Conservation (phyloP, 2,888 invertebrate genomes). For the Schizaphis graminum region DNA sequence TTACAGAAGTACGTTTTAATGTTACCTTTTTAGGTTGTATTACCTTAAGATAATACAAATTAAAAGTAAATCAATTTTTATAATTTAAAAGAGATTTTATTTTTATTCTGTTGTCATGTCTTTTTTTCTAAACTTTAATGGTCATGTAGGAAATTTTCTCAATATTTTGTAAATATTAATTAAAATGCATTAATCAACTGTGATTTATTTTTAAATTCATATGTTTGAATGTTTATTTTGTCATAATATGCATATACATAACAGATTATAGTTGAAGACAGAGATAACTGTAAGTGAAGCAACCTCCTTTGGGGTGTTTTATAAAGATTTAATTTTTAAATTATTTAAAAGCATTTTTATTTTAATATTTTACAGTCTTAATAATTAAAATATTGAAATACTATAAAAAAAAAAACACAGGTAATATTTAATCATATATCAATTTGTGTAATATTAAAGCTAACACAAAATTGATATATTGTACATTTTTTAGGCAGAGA, state of each 20-base stretch:
- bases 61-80: neutral
- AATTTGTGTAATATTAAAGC: neutral
- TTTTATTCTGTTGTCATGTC: neutral
- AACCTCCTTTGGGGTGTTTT: no score
- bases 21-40: conserved; percentile 68
- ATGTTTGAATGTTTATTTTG: no score
- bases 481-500: neutral
- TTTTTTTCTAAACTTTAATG: neutral
- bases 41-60: conserved; percentile 66
- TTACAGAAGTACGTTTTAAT: conserved; percentile 66
- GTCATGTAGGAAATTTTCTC: neutral
- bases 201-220: no score
- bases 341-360: neutral
- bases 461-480: neutral
- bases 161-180: neutral
- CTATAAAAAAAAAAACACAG: neutral
- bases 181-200: neutral
- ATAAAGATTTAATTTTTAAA: no score
- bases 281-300: no score
- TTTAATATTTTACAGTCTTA: neutral
- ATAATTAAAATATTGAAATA: neutral
- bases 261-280: no score
- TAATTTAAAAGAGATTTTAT: neutral
- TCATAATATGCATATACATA: no score
- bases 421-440: neutral